Evolutionary conservation across 2,888 invertebrate genomes (phyloP), one percentile per base, ranked within the genome.

Genomic region (Ariolimax columbianus): DNA sequence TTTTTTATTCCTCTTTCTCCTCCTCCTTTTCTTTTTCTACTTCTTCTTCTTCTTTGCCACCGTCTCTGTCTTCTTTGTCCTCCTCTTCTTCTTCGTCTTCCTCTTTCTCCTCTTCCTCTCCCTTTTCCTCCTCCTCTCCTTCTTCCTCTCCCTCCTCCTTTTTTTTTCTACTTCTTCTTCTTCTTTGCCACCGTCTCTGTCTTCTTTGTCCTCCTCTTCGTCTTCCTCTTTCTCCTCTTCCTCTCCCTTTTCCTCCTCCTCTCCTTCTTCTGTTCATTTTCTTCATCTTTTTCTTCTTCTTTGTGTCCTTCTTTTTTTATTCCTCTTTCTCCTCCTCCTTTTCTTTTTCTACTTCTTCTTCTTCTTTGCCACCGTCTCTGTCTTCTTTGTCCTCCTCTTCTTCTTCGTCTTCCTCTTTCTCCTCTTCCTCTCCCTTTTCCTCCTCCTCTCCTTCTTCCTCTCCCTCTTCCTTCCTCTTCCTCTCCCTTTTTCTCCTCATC

Each of bases 201-300:
- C 68, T 77, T 1, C 43, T 66, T 77, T n/a, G n/a, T n/a, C n/a
- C n/a, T n/a, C n/a, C n/a, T n/a, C n/a, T n/a, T n/a, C n/a, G n/a
- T n/a, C n/a, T 68, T 77, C 77, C 66, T 40, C 75, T 59, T 66
- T 73, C 63, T 75, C 63, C 82, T 83, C 77, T 83, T 43, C 75
- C 75, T 83, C 77, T 77, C 77, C 63, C 77, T 75, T 19, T 51
- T 19, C 19, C 51, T 51, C 51, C 19, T 51, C 68, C 73, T 68
- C 73, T 59, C 73, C 68, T 68, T 70, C 68, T 51, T 78, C 33
- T n/a, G n/a, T n/a, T n/a, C n/a, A n/a, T n/a, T n/a, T n/a, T n/a
- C n/a, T n/a, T n/a, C n/a, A n/a, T n/a, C n/a, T n/a, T n/a, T n/a
- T n/a, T n/a, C n/a, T n/a, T n/a, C n/a, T n/a, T n/a, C n/a, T n/a